Evolutionary conservation across 2,113 vertebrate genomes (phyloP).

Genomic region (Pogona vitticeps): DNA sequence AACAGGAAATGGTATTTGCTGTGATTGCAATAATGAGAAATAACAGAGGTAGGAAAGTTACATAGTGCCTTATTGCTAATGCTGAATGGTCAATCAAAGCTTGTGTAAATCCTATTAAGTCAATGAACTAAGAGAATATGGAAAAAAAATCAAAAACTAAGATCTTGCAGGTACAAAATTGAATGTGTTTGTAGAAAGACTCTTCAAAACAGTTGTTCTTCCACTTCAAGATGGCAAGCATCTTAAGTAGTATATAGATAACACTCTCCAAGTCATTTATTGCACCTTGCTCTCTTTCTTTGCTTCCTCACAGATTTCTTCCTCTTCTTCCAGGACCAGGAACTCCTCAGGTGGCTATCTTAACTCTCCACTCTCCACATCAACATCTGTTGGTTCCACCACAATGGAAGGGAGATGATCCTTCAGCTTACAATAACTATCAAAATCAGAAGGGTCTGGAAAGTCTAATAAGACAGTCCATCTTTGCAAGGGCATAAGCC

Average conservation of each 20-base stretch:
- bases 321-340: conserved; percentile 83
- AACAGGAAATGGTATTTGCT: not conserved
- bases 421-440: conserved; percentile 96
- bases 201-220: conserved; percentile 66
- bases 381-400: conserved; percentile 93
- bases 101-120: no score
- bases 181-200: conserved; percentile 75
- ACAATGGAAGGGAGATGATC: conserved; percentile 96
- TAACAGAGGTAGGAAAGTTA: not conserved
- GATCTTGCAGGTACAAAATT: conserved; percentile 81
- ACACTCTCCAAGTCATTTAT: conserved; percentile 65
- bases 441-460: conserved; percentile 93
- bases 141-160: conserved; percentile 61
- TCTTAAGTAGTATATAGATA: conserved; percentile 22
- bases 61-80: not conserved
- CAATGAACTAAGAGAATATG: conserved; percentile 74
- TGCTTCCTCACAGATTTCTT: conserved; percentile 75
- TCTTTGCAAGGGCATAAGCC: conserved; percentile 93
- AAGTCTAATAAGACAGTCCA: conserved; percentile 94
- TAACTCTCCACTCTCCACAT: conserved; percentile 96
- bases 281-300: conserved; percentile 81
- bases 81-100: no score
- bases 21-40: not conserved
- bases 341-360: conserved; percentile 97
- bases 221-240: conserved; percentile 63